These are phyloP conservation scores for Chirona hameri DNA, from an alignment of 2,888 invertebrate genomes.

Conservation along the genomic window DNA sequence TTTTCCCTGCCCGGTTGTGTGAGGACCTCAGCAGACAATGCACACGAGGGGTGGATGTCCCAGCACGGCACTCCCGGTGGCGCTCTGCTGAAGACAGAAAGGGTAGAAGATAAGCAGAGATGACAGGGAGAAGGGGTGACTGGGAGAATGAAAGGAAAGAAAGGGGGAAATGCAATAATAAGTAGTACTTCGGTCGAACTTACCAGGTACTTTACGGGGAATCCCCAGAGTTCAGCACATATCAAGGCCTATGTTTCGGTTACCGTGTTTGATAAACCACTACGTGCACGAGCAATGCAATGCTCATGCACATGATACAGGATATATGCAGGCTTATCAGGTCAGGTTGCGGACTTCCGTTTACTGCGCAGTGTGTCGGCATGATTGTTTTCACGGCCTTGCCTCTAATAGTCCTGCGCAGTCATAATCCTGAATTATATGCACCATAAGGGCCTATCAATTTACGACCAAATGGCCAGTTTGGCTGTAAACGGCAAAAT, in stretches of 20 bases:
- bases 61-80: background rate
- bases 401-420: background rate
- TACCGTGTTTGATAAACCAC: too few species aligned
- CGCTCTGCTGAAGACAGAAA: too few species aligned
- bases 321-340: too few species aligned
- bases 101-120: too few species aligned
- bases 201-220: too few species aligned
- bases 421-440: background rate
- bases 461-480: conserved; percentile 11
- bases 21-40: background rate
- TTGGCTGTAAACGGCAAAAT: conserved; percentile 3
- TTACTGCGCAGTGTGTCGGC: background rate
- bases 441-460: background rate
- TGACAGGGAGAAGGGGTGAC: background rate
- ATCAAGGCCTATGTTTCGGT: too few species aligned
- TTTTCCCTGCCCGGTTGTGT: background rate
- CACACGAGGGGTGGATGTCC: background rate
- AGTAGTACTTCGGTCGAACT: too few species aligned
- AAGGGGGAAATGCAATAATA: background rate
- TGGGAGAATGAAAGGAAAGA: background rate
- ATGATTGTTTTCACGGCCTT: background rate
- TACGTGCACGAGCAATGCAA: too few species aligned
- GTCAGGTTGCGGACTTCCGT: too few species aligned
- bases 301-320: too few species aligned
- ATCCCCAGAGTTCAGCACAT: too few species aligned